These are phyloP conservation scores for Pygoscelis antarcticus DNA, from an alignment of 2,113 vertebrate genomes.

Conservation along the genomic window DNA sequence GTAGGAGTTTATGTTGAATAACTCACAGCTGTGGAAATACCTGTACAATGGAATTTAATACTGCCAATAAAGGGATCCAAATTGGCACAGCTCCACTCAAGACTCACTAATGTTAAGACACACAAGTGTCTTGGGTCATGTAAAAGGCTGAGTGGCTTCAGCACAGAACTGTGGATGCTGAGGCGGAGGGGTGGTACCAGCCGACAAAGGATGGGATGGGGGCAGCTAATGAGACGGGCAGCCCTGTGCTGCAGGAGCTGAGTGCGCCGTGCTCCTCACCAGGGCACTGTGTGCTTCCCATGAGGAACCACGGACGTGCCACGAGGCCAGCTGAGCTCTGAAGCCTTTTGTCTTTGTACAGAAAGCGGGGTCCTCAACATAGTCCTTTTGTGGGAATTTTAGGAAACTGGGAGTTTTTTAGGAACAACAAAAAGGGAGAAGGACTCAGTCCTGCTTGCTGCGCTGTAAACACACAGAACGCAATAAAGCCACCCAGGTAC, in stretches of 20 bases:
- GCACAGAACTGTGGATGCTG: background rate
- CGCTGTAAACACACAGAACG: fast-evolving
- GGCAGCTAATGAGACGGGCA: fast-evolving
- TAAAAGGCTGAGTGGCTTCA: background rate
- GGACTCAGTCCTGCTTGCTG: background rate
- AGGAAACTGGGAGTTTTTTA: background rate
- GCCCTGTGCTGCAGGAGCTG: fast-evolving
- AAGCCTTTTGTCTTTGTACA: background rate
- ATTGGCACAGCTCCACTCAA: background rate
- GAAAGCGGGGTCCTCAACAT: background rate
- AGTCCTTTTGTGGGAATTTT: background rate
- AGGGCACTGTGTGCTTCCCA: background rate
- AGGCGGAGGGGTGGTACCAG: background rate
- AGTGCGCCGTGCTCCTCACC: fast-evolving
- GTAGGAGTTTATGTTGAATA: constrained; percentile 65
- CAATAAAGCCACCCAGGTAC: fast-evolving
- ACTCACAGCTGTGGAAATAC: constrained; percentile 64
- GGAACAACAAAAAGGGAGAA: background rate
- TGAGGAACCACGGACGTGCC: fast-evolving
- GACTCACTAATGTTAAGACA: background rate
- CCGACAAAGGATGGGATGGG: background rate
- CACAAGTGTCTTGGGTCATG: background rate
- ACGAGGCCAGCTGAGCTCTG: fast-evolving
- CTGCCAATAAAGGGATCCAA: constrained; percentile 36
- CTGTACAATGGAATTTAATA: constrained; percentile 38